phyloP scores from a whole-genome alignment of 1,140 invertebrate species.

The Cylas formicarius region DNA sequence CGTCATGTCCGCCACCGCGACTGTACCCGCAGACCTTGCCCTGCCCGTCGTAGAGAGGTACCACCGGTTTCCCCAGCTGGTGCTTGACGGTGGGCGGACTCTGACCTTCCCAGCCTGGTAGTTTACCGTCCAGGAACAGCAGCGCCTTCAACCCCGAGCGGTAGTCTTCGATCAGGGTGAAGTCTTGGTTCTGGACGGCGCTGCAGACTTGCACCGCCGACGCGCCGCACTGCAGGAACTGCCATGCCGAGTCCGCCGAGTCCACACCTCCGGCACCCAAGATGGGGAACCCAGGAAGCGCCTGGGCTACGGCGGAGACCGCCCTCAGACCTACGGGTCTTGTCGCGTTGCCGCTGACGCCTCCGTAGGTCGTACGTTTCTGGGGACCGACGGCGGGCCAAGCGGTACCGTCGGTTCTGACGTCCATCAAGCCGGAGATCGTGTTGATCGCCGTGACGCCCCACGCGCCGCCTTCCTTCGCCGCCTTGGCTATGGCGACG shows the following conservation, averaged over 20 bases:
- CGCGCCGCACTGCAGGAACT: conserved; percentile 89
- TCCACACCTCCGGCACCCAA: conserved; percentile 92
- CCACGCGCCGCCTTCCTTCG: conserved; percentile 81
- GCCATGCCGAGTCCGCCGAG: conserved; percentile 86
- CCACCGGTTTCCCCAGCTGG: conserved; percentile 86
- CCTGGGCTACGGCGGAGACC: conserved; percentile 77
- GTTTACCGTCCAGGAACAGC: conserved; percentile 68
- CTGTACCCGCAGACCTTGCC: no score
- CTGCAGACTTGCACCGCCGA: conserved; percentile 89
- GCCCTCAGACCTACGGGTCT: conserved; percentile 86
- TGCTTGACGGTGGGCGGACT: conserved; percentile 82
- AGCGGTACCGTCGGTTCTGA: conserved; percentile 69
- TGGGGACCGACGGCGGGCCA: conserved; percentile 86
- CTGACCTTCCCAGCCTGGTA: conserved; percentile 84
- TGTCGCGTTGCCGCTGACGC: conserved; percentile 92
- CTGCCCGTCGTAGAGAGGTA: conserved; percentile 53
- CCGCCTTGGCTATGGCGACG: conserved; percentile 79
- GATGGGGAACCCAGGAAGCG: conserved; percentile 83
- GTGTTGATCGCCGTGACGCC: conserved; percentile 98
- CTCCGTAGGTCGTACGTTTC: conserved; percentile 89
- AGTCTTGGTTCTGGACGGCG: conserved; percentile 97
- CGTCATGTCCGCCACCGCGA: no score
- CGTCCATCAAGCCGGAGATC: conserved; percentile 85
- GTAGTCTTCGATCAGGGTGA: conserved; percentile 91
- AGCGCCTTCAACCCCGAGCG: conserved; percentile 82